Percentiles rank a stretch among this genome's conserved stretches.
Evolutionary conservation across 2,113 vertebrate species (phyloP).

Genomic region (Callopanchax toddi): DNA sequence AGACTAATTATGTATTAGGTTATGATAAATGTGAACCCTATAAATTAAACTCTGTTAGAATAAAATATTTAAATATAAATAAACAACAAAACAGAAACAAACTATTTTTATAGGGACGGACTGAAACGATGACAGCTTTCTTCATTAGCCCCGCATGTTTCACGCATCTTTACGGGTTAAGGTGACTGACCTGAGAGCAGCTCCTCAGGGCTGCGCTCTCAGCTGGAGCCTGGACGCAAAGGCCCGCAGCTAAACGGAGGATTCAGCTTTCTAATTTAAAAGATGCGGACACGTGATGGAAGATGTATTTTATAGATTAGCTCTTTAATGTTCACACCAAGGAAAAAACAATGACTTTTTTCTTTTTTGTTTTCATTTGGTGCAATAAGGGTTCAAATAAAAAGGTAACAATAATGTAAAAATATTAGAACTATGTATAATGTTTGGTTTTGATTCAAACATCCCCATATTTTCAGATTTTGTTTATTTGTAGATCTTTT

Average conservation of each 20-base stretch:
- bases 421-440: no score
- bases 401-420: no score
- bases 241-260: conserved; percentile 44
- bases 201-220: conserved; percentile 59
- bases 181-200: conserved; percentile 56
- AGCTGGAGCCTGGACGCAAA: no score
- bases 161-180: conserved; percentile 17
- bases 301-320: background rate
- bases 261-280: background rate
- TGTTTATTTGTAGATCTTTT: no score
- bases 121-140: conserved; percentile 14
- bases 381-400: no score
- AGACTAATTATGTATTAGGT: no score
- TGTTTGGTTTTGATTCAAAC: no score
- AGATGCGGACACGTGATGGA: background rate
- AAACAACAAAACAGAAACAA: background rate
- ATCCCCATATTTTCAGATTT: no score
- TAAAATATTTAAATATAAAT: background rate
- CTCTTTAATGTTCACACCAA: no score
- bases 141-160: conserved; percentile 26
- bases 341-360: no score
- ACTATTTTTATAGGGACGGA: background rate
- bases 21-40: background rate
- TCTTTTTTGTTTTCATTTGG: no score
- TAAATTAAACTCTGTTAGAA: background rate